A percentile compares a stretch with the other conserved stretches of the same genome.
These are phyloP conservation scores for Aurelia coerulea DNA, from an alignment of 30 jellyfish, hydroid and myxozoan species.

Conservation along the genomic window DNA sequence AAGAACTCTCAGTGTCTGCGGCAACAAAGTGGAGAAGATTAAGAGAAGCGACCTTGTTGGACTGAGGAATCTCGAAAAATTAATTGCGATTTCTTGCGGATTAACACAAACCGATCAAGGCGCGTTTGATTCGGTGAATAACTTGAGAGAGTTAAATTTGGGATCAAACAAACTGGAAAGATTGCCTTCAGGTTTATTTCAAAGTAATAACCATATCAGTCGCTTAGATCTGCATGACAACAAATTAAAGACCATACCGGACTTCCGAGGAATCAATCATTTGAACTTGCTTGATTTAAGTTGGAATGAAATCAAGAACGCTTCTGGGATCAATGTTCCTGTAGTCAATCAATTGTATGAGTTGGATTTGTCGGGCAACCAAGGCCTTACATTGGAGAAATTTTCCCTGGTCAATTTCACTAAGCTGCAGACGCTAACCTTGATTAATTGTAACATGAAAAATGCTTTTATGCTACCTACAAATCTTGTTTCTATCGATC, in stretches of 20 bases:
- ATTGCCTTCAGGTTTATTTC: slow-evolving; percentile 23
- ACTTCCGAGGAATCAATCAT: slow-evolving; percentile 2
- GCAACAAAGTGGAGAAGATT: neutral
- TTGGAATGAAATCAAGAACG: slow-evolving; percentile 9
- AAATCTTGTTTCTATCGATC: neutral
- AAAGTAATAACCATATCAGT: neutral
- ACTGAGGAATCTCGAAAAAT: neutral
- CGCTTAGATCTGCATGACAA: neutral
- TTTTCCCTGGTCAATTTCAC: slow-evolving; percentile 24
- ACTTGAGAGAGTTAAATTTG: slow-evolving; percentile 1
- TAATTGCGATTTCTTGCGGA: neutral
- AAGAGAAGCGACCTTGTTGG: neutral
- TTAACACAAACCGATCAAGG: slow-evolving; percentile 3
- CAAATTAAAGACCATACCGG: slow-evolving; percentile 20
- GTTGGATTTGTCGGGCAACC: slow-evolving; percentile 39
- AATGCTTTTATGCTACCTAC: neutral
- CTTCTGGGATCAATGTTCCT: neutral
- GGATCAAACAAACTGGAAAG: slow-evolving; percentile 9
- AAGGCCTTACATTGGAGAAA: neutral
- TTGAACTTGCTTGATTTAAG: slow-evolving; percentile 7
- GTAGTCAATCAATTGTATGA: neutral
- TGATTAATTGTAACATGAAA: slow-evolving; percentile 2
- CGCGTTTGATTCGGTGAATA: slow-evolving; percentile 21
- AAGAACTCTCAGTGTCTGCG: neutral
- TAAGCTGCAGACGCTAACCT: neutral